Percentiles rank a stretch among this genome's conserved stretches.
Conservation (phyloP, 2,888 invertebrate species). For the Acleris cristana region DNA sequence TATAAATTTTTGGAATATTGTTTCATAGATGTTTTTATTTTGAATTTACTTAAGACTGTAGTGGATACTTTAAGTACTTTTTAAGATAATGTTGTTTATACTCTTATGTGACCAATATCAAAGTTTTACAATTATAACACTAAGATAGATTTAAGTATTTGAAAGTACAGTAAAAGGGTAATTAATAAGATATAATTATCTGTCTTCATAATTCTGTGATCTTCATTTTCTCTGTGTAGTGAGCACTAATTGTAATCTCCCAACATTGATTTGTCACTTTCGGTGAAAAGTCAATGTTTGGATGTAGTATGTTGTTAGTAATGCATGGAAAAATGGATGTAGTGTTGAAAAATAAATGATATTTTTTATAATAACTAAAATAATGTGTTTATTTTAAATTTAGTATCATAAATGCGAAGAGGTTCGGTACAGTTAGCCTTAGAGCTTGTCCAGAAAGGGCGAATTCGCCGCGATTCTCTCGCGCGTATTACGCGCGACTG, state of each 20-base stretch:
- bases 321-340: conserved; percentile 77
- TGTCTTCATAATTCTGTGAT: conserved; percentile 80
- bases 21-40: conserved; percentile 40
- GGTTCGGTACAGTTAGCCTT: too few species aligned
- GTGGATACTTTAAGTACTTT: conserved; percentile 68
- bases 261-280: conserved; percentile 26
- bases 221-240: conserved; percentile 69
- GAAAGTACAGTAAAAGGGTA: conserved; percentile 71
- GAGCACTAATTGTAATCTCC: conserved; percentile 32
- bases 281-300: conserved; percentile 59
- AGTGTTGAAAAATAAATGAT: conserved; percentile 80
- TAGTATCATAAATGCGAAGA: too few species aligned
- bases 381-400: conserved; percentile 35
- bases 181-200: conserved; percentile 68
- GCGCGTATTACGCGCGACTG: too few species aligned
- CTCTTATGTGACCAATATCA: conserved; percentile 78
- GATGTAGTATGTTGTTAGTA: conserved; percentile 74
- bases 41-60: conserved; percentile 62
- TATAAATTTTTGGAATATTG: conserved; percentile 34
- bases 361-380: conserved; percentile 68
- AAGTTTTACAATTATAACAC: conserved; percentile 66
- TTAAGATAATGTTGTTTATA: conserved; percentile 70
- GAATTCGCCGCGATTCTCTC: too few species aligned
- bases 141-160: conserved; percentile 74
- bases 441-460: too few species aligned